Evolutionary conservation across 1,140 invertebrate species (phyloP), one percentile per base, ranked within the genome.

Genomic region (Eupeodes corollae): DNA sequence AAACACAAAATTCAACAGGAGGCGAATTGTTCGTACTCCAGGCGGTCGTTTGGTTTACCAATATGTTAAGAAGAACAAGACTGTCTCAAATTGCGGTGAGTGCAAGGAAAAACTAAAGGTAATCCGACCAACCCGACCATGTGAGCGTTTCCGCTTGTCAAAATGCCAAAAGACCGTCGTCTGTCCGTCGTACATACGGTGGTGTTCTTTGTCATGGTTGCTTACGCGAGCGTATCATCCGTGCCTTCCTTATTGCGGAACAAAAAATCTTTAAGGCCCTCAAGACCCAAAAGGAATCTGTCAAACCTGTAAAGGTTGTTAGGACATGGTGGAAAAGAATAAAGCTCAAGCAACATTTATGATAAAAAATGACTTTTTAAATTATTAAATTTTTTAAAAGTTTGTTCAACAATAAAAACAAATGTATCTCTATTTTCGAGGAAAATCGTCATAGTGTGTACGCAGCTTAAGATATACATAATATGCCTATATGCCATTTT

Each of bases 231-330:
- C 88, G 90, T 70, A 97, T 98, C 63, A 83, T 98, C 45, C 78
- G 95, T 67, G 93, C 95, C 61, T 98, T 99, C 76, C 78, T 99
- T 37, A 93, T 99, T 69, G 95, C 98, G 77, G 92, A 98, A 79
- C 92, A 97, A 72, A 97, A 97, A 74, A 96, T 98, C 59, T 85
- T 91, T 33, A 91, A 93, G 70, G 89, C 96, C 44, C 76, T 96
- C 59, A 96, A 92, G 71, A 90, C 88, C 47, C 89, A 94, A 67
- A 80, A 89, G 68, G 82, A 63, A 65, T 47, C 52, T 48, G 73
- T 76, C 52, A 64, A 59, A 46, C 51, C 53, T 35, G 58, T 58
- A 14, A 61, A 62, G 40, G 52, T 55, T 40, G 47, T 47, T 26
- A 26, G 21, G n/a, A n/a, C n/a, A 41, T n/a, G n/a, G n/a, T n/a